A percentile compares a stretch with the other conserved stretches of the same genome.
Conservation (phyloP, 1,140 invertebrate genomes). For the Wiebesia pumilae region DNA sequence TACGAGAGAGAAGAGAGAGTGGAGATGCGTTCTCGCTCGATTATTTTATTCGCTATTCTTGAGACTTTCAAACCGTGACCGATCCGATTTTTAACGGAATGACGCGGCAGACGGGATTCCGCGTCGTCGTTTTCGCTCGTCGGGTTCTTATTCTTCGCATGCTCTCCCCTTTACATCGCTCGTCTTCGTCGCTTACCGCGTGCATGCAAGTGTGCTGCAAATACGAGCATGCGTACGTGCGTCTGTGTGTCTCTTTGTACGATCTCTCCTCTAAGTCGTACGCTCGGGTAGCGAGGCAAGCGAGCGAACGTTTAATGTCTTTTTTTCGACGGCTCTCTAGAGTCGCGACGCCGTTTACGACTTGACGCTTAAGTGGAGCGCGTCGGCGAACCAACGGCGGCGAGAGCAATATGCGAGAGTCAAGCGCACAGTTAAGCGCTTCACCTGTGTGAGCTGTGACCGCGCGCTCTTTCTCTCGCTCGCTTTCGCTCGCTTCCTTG, state of each 20-base stretch:
- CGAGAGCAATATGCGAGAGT: constrained; percentile 18
- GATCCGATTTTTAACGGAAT: constrained; percentile 73
- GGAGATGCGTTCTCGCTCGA: constrained; percentile 14
- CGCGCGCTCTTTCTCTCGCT: neutral
- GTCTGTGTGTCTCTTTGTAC: neutral
- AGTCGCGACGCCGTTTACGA: constrained; percentile 42
- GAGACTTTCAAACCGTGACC: constrained; percentile 64
- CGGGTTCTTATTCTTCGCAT: neutral
- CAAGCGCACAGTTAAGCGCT: constrained; percentile 5
- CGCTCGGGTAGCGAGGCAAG: neutral
- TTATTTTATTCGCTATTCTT: constrained; percentile 36
- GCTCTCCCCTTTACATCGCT: neutral
- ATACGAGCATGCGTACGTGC: too few relatives aligned
- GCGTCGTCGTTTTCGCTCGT: neutral
- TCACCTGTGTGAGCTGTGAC: constrained; percentile 39
- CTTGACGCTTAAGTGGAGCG: constrained; percentile 51
- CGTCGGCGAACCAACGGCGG: constrained; percentile 22
- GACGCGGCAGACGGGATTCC: constrained; percentile 50
- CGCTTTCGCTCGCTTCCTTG: neutral
- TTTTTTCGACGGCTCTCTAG: constrained; percentile 34
- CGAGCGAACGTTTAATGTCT: neutral
- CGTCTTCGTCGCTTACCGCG: neutral
- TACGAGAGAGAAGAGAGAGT: neutral
- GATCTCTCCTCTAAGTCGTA: constrained; percentile 34
- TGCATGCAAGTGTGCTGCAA: neutral